These are phyloP conservation scores for Zapus hudsonius DNA, from an alignment of 2,113 vertebrate genomes.

Conservation along the genomic window DNA sequence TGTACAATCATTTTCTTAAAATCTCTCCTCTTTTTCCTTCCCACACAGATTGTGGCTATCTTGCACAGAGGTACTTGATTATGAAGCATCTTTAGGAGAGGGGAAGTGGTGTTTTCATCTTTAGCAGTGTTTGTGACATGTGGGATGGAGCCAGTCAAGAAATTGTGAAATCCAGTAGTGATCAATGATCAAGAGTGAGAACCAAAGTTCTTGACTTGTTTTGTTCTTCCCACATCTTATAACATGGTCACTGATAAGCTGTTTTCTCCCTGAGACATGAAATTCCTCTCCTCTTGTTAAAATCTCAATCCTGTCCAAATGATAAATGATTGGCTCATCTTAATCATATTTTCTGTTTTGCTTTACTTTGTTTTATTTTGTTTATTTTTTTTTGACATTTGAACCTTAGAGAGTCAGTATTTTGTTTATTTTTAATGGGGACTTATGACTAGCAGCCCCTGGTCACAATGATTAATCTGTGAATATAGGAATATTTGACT, in stretches of 20 bases:
- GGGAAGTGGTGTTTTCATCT: not conserved
- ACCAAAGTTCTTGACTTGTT: not conserved
- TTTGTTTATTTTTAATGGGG: not conserved
- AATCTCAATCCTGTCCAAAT: not conserved
- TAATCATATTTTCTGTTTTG: not conserved
- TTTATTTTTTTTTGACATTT: not conserved
- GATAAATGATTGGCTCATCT: not conserved
- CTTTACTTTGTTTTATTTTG: not conserved
- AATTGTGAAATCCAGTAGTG: not conserved
- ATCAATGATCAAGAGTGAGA: not conserved
- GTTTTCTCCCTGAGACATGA: not conserved
- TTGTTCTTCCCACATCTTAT: not conserved
- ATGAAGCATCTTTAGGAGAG: not conserved
- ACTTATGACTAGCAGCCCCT: not conserved
- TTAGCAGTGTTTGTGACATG: not conserved
- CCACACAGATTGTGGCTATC: not conserved
- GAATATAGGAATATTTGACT: not conserved
- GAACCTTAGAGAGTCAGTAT: too few relatives aligned
- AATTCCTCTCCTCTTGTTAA: not conserved
- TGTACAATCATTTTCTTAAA: not conserved
- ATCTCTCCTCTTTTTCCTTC: not conserved
- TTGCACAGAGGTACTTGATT: not conserved
- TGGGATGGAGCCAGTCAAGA: not conserved
- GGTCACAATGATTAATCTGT: not conserved
- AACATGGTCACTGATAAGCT: not conserved